Conservation (phyloP, 1,140 invertebrate species). For the Drosophila melanogaster region Release_6_plus_ISO1_MT NT_037436.4:4785001-4785500, state of each 20-base stretch:
- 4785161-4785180: neutral
- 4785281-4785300: constrained; percentile 10
- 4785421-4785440: constrained; percentile 17
- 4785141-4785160: neutral
- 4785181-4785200: neutral
- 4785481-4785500: constrained; percentile 2
- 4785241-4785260: constrained; percentile 72
- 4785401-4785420: constrained; percentile 52
- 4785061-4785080: too few species aligned
- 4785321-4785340: constrained; percentile 45
- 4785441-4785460: constrained; percentile 42
- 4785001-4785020: constrained; percentile 24
- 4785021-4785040: too few species aligned
- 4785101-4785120: neutral
- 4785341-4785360: neutral
- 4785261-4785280: constrained; percentile 72
- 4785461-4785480: constrained; percentile 48
- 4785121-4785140: neutral
- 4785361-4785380: constrained; percentile 68
- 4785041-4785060: too few species aligned
- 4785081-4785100: too few species aligned
- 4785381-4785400: constrained; percentile 65
- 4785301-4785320: neutral
- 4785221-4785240: constrained; percentile 13
- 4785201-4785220: constrained; percentile 11